A percentile compares a stretch with the other conserved stretches of the same genome.
phyloP scores from a whole-genome alignment of 2,113 vertebrate genomes.

The Progne subis region DNA sequence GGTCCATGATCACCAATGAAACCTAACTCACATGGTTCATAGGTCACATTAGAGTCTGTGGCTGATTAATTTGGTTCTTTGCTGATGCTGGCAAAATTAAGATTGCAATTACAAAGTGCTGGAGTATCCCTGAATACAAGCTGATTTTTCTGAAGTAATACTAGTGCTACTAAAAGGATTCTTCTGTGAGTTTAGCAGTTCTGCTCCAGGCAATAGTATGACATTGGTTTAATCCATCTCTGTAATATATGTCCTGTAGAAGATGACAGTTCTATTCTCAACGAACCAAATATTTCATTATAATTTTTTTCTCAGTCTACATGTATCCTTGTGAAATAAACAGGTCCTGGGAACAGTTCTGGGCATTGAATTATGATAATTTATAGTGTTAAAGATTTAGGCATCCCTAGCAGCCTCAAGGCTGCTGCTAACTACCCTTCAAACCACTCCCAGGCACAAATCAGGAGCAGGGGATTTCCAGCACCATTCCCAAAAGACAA shows the following conservation, averaged over 20 bases:
- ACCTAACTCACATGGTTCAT: background rate
- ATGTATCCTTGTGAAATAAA: background rate
- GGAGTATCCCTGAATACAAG: background rate
- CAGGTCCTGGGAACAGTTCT: slow-evolving; percentile 11
- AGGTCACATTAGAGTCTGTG: background rate
- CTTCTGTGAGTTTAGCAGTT: background rate
- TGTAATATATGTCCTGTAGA: background rate
- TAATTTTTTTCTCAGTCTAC: background rate
- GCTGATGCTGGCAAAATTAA: background rate
- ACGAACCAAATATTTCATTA: background rate
- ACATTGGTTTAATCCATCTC: background rate
- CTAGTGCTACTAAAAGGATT: background rate
- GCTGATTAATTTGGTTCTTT: background rate
- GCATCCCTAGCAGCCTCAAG: background rate
- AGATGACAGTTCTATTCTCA: background rate
- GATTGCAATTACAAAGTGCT: background rate
- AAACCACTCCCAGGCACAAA: background rate
- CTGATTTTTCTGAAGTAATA: background rate
- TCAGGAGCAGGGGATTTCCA: slow-evolving; percentile 39
- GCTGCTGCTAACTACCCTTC: background rate
- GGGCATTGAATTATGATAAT: background rate
- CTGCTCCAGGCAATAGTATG: background rate
- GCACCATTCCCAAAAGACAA: background rate
- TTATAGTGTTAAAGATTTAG: background rate
- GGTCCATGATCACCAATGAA: slow-evolving; percentile 15